Evolutionary conservation across 2,888 invertebrate genomes (phyloP).

Genomic region (Drosophila heteroneura): DNA sequence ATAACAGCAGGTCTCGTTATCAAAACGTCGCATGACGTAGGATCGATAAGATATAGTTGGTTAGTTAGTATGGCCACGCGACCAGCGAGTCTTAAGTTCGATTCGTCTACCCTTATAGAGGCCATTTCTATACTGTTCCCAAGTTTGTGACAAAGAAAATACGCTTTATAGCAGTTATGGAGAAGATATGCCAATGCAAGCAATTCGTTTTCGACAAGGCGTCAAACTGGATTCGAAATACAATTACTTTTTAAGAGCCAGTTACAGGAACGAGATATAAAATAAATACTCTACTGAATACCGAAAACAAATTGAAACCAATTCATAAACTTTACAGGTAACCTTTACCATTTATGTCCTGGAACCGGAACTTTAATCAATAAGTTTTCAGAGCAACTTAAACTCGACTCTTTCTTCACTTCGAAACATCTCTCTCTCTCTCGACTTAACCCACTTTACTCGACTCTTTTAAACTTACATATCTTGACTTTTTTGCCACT

Average conservation of each 20-base stretch:
- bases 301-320: no score
- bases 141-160: neutral
- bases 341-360: no score
- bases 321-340: neutral
- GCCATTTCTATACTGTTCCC: neutral
- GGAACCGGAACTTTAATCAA: neutral
- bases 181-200: neutral
- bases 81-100: slow-evolving; percentile 1
- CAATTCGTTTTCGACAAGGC: neutral
- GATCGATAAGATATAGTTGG: slow-evolving; percentile 35
- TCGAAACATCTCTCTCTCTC: neutral
- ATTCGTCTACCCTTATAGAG: neutral
- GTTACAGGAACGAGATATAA: no score
- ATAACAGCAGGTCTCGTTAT: slow-evolving; percentile 28
- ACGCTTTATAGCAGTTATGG: neutral
- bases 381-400: neutral
- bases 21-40: slow-evolving; percentile 35
- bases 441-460: no score
- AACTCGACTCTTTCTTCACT: neutral
- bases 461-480: no score
- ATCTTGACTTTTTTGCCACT: neutral
- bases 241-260: neutral
- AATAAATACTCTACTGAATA: no score
- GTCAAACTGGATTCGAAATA: neutral
- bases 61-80: slow-evolving; percentile 50